These are phyloP conservation scores for Drosophila atroscutellata DNA, from an alignment of 2,888 invertebrate species.

Conservation along the genomic window DNA sequence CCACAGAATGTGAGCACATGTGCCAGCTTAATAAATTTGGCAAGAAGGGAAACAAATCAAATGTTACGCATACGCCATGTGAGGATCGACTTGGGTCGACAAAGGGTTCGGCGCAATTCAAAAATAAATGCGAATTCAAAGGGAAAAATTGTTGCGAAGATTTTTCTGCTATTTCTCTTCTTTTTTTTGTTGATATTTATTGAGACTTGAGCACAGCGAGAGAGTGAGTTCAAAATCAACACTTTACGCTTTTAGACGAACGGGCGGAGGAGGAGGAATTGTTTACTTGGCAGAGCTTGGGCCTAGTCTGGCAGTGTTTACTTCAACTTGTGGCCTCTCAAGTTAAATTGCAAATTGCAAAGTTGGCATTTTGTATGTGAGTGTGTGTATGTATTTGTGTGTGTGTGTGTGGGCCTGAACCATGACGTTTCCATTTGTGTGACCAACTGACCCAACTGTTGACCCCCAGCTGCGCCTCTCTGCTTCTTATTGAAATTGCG, in stretches of 20 bases:
- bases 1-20: constrained; percentile 43
- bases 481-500: constrained; percentile 64
- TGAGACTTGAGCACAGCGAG: constrained; percentile 19
- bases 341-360: constrained; percentile 75
- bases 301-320: constrained; percentile 51
- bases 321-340: constrained; percentile 64
- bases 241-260: constrained; percentile 33
- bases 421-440: constrained; percentile 73
- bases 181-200: constrained; percentile 13
- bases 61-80: constrained; percentile 60
- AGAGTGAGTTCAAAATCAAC: constrained; percentile 58
- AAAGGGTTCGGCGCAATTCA: constrained; percentile 16
- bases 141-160: constrained; percentile 33
- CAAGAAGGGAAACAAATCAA: constrained; percentile 49
- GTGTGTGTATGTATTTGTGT: constrained; percentile 1
- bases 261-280: constrained; percentile 11
- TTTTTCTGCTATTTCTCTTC: constrained; percentile 7
- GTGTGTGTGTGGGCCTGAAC: constrained; percentile 21
- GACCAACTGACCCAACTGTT: constrained; percentile 45
- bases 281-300: constrained; percentile 32
- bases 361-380: constrained; percentile 64
- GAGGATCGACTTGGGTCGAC: constrained; percentile 12
- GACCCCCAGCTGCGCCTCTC: constrained; percentile 64
- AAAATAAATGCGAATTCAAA: constrained; percentile 49
- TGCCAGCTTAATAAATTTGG: constrained; percentile 47